Percentiles rank a stretch among this genome's conserved stretches.
These are phyloP conservation scores for Cerastis rubricosa DNA, from an alignment of 2,888 invertebrate genomes.

Conservation along the genomic window DNA sequence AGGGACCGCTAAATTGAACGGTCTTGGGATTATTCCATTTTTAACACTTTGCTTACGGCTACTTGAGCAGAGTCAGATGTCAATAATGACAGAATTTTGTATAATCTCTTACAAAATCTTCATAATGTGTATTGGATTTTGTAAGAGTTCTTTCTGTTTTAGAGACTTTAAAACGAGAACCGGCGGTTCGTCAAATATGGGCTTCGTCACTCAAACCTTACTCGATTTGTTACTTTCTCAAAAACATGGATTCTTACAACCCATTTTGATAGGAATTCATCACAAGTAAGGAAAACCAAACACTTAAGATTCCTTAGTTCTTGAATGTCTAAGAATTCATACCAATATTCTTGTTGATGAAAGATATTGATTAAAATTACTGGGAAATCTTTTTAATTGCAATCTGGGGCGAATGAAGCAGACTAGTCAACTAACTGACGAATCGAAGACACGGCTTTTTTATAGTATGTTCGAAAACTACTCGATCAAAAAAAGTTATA, in stretches of 20 bases:
- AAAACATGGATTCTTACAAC: background rate
- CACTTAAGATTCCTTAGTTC: background rate
- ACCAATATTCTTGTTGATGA: background rate
- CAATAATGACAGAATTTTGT: too few relatives aligned
- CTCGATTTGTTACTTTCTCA: background rate
- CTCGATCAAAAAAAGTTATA: background rate
- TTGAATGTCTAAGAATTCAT: slow-evolving; percentile 11
- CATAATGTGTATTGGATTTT: too few relatives aligned
- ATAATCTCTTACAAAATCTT: too few relatives aligned
- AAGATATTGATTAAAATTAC: background rate
- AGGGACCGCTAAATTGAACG: slow-evolving; percentile 33
- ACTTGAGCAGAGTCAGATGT: background rate
- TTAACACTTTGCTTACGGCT: background rate
- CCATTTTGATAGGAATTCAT: background rate
- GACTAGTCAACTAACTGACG: background rate
- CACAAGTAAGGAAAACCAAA: slow-evolving; percentile 1
- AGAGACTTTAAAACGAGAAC: background rate
- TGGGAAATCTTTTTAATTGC: background rate
- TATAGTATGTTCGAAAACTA: too few relatives aligned
- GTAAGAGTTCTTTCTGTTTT: background rate
- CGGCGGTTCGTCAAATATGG: background rate
- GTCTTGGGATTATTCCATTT: slow-evolving; percentile 13
- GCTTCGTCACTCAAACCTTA: background rate
- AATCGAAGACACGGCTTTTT: background rate
- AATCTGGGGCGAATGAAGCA: background rate